Conservation (phyloP, 2,888 invertebrate species). For the Tubulanus polymorphus region DNA sequence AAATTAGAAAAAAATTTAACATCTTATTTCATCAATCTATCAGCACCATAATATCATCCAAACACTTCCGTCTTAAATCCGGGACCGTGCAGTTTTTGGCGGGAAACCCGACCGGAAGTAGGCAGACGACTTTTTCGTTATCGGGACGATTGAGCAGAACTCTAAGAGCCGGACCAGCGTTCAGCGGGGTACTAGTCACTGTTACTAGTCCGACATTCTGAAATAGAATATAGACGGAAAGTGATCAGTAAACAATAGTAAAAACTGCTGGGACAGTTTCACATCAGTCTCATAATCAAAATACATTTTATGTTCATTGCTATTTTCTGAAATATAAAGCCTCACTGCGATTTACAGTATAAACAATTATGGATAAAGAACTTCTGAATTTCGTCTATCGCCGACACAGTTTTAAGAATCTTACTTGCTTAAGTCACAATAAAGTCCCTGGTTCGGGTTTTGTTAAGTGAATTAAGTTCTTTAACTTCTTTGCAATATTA, state of each 20-base stretch:
- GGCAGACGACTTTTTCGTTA: conserved; percentile 71
- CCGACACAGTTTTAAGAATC: too few relatives aligned
- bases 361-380: too few relatives aligned
- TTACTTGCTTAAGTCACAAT: too few relatives aligned
- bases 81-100: conserved; percentile 73
- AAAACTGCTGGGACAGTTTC: not conserved
- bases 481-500: too few relatives aligned
- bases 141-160: conserved; percentile 70
- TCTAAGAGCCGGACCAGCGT: conserved; percentile 79
- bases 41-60: conserved; percentile 68
- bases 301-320: too few relatives aligned
- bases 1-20: too few relatives aligned
- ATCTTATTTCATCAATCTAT: conserved; percentile 2
- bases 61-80: conserved; percentile 67
- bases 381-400: too few relatives aligned
- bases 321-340: too few relatives aligned
- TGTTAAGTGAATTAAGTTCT: too few relatives aligned
- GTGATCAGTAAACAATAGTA: not conserved
- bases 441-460: too few relatives aligned
- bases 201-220: conserved; percentile 82
- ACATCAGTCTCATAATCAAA: too few relatives aligned
- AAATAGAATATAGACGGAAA: conserved; percentile 27
- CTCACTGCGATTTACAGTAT: too few relatives aligned
- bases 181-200: conserved; percentile 83
- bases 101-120: conserved; percentile 84